Base-by-base conservation (phyloP, 2,113 vertebrate genomes). In the Ploceus nigricollis region DNA sequence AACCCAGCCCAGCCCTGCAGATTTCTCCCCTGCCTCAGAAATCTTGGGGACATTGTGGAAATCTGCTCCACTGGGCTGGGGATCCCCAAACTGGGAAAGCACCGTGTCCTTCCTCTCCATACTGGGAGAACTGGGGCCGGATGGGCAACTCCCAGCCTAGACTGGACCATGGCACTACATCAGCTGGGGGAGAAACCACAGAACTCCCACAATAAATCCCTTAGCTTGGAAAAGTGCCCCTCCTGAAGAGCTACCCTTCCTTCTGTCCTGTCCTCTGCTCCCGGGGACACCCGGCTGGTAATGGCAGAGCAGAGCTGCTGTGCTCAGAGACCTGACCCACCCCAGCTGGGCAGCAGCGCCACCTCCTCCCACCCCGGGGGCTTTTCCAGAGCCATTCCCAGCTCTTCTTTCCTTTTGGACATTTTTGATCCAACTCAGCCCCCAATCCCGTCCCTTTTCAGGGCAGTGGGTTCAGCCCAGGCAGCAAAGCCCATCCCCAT, bases 11-110 rank as follows among this genome's bases (percentile, higher is more conserved):
- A 31, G 50, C 40, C 56, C 72, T 20, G 10, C n/a, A 63, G 44
- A 2, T 2, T 44, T 28, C 8, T 0, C 13, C 12, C 22, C 19
- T 1, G 0, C 28, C n/a, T 50, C 24, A 2, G 15, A 87, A 71
- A 48, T 3, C n/a, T 13, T 24, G 19, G 44, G 30, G 9, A 13
- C 19, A 28, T 10, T 0, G 0, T 24, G 30, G n/a, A 64, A 77
- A 51, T 47, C 44, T 3, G 1, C 15, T 60, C 35, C 14, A 12
- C 54, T 14, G 47, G 12, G 45, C 17, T 47, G 42, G 35, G 3
- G 7, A 31, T 42, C 22, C 72, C 58, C 48, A n/a, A 0, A 2
- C 16, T 2, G 2, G 51, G 47, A 58, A 24, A 68, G 35, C 31
- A 80, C 11, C 57, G 0, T 0, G 1, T 21, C 12, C 33, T 4